phyloP scores from a whole-genome alignment of 2,888 invertebrate species.

The Apeira syringaria region DNA sequence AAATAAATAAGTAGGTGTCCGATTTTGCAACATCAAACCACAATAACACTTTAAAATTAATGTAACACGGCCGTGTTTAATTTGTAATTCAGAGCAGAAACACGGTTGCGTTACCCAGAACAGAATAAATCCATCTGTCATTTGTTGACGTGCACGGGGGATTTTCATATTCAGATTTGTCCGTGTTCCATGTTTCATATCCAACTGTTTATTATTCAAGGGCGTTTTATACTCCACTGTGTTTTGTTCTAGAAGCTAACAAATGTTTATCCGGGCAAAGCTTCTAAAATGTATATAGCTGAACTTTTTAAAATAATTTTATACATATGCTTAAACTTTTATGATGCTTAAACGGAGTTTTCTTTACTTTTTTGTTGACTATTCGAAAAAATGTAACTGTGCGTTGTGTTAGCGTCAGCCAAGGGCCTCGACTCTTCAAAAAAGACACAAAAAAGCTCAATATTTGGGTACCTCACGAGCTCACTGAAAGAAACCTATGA shows the following conservation, averaged over 20 bases:
- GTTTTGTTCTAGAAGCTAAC: constrained; percentile 8
- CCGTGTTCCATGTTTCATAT: constrained; percentile 32
- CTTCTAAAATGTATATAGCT: too few relatives aligned
- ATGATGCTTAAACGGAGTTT: too few relatives aligned
- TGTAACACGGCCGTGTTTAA: constrained; percentile 65
- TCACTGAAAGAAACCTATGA: too few relatives aligned
- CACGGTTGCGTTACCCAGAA: constrained; percentile 58
- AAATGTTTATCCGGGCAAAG: background rate
- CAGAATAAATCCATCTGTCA: constrained; percentile 56
- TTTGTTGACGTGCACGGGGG: constrained; percentile 56
- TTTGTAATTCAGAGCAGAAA: constrained; percentile 71
- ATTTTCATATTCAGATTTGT: constrained; percentile 67
- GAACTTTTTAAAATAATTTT: too few relatives aligned
- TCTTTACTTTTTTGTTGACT: too few relatives aligned
- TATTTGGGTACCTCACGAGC: too few relatives aligned
- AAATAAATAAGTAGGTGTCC: background rate
- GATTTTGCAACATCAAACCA: constrained; percentile 27
- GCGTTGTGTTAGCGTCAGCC: too few relatives aligned
- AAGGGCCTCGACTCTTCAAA: too few relatives aligned
- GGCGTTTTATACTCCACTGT: constrained; percentile 7
- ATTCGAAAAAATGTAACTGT: too few relatives aligned
- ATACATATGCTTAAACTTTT: too few relatives aligned
- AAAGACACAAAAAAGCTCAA: too few relatives aligned
- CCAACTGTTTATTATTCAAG: constrained; percentile 29
- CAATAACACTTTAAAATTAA: constrained; percentile 49